Conservation (phyloP, 2,113 vertebrate species). For the Halichoeres trimaculatus region DNA sequence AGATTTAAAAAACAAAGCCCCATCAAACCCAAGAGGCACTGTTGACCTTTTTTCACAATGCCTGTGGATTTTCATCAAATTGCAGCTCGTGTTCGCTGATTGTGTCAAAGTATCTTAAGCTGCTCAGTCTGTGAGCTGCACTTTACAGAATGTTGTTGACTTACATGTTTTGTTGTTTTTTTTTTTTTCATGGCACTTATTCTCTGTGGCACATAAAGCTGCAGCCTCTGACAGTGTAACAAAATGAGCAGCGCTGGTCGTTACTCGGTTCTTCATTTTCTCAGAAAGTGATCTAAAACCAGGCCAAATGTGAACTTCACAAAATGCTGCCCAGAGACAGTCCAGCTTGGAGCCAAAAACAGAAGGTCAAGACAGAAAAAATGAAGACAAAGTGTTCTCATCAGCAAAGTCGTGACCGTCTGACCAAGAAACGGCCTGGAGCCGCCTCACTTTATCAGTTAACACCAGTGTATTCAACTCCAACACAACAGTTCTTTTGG, state of each 20-base stretch:
- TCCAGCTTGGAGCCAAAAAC: neutral
- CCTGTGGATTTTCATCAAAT: slow-evolving; percentile 15
- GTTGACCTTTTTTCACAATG: slow-evolving; percentile 26
- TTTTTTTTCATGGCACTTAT: neutral
- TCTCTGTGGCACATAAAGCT: neutral
- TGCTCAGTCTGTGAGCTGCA: slow-evolving; percentile 5
- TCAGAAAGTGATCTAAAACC: neutral
- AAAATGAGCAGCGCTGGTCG: neutral
- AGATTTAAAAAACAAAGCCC: slow-evolving; percentile 4
- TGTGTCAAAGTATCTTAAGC: slow-evolving; percentile 7
- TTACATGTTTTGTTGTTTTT: neutral
- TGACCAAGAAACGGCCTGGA: neutral
- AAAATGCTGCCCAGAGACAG: neutral
- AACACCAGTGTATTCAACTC: neutral
- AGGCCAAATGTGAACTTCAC: neutral
- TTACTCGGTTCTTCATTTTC: slow-evolving; percentile 18
- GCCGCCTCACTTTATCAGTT: neutral
- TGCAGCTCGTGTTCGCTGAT: neutral
- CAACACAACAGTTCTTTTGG: too few relatives aligned
- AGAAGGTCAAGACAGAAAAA: neutral
- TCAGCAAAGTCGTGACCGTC: neutral
- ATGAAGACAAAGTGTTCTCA: too few relatives aligned
- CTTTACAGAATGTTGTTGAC: slow-evolving; percentile 20
- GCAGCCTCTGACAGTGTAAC: neutral
- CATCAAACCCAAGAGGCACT: neutral